Conservation (phyloP, 2,888 invertebrate species). For the Drosophila glabriapex region DNA sequence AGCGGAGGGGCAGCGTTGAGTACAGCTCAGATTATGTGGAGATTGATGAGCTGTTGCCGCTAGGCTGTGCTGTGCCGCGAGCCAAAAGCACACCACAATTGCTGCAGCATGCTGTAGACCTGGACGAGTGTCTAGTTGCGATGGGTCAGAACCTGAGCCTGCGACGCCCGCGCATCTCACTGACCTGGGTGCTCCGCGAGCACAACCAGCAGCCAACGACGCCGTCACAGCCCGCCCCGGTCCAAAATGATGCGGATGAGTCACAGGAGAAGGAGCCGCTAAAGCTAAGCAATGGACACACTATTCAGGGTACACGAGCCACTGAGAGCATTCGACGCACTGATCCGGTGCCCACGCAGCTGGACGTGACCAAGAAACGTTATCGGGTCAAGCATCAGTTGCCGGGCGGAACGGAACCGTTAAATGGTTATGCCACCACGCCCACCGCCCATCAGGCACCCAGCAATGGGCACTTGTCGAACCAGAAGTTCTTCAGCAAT, state of each 20-base stretch:
- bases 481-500: constrained; percentile 84
- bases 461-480: constrained; percentile 74
- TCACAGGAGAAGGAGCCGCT: constrained; percentile 31
- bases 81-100: constrained; percentile 75
- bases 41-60: constrained; percentile 77
- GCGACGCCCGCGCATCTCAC: constrained; percentile 89
- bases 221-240: constrained; percentile 83
- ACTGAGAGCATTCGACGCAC: constrained; percentile 36
- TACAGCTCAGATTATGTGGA: constrained; percentile 83
- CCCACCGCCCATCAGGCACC: constrained; percentile 82
- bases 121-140: constrained; percentile 70
- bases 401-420: constrained; percentile 66
- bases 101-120: constrained; percentile 68
- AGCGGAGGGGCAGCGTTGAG: constrained; percentile 51
- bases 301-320: not conserved
- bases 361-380: constrained; percentile 75
- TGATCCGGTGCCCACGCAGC: constrained; percentile 64
- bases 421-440: constrained; percentile 83
- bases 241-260: constrained; percentile 86
- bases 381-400: constrained; percentile 73
- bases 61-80: constrained; percentile 50
- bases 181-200: constrained; percentile 91
- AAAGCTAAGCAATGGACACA: constrained; percentile 22
- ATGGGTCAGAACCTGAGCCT: constrained; percentile 87
- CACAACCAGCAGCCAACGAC: constrained; percentile 85